Evolutionary conservation across 2,888 invertebrate genomes (phyloP), one percentile per base, ranked within the genome.

Genomic region (Ommatoiulus sabulosus): DNA sequence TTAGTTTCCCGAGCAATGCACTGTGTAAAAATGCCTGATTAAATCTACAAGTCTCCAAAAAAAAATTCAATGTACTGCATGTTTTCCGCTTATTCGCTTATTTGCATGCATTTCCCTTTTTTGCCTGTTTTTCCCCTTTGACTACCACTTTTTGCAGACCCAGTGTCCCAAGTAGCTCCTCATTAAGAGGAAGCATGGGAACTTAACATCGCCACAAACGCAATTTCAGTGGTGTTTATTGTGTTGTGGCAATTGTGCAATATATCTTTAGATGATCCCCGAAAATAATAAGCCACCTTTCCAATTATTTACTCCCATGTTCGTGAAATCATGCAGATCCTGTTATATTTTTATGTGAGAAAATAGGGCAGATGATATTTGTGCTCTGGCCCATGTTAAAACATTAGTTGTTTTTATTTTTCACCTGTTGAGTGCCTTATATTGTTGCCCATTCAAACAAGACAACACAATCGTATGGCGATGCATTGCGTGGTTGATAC

Each of bases 241-340:
- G 12, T 10, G 48, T 48, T 7, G 48, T 48, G 48, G 48, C 6
- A 63, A n/a, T 15, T 8, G 63, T 63, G 0, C n/a, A 63, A 24
- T 57, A 24, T n/a, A 72, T 6, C 24, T 72, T 24, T 72, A 17
- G 72, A 72, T 24, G 72, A 24, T 72, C 72, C 24, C 72, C 7
- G 10, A 72, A 72, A 24, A 72, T 72, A 72, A 72, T 72, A 72
- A 72, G 7, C 24, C 72, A 72, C 72, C 57, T 72, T 72, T 72
- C 72, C 24, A 72, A 72, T 72, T 72, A 72, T 72, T 72, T 57
- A 0, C 57, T 17, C 4, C 57, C 57, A 57, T 15, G 57, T 17
- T 17, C 57, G 57, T 17, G 57, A 57, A 57, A 57, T 17, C 57
- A 57, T 57, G 57, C 57, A 15, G 57, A 57, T 57, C 57, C 15